Base-by-base conservation (phyloP, 2,888 invertebrate genomes). In the Lacanobia wlatinum region DNA sequence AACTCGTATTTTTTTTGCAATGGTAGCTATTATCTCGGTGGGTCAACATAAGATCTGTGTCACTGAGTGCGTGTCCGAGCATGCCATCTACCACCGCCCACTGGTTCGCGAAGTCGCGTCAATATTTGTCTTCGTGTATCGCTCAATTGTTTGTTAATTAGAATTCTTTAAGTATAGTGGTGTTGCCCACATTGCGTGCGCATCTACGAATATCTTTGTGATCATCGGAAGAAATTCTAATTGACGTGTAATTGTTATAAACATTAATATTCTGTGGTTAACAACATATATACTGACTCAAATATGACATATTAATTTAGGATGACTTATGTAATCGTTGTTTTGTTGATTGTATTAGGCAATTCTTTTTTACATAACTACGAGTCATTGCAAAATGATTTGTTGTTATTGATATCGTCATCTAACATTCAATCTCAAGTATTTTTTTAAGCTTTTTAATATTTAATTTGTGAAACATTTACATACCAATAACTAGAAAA, bases 31-130 rank as follows among this genome's bases (percentile, higher is more conserved):
- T 90, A 90, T 76, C 82, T 84, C 72, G 83, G 67, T 82, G 80
- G 89, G 89, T 89, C 90, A 89, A 80, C 80, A 69, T 65, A 60
- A 70, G 83, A 90, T 85, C 87, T 82, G 87, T 90, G 90, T 86
- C 87, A 86, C 75, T 84, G 74, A 85, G 83, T 85, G 72, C 75
- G 78, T 78, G 77, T 63, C 69, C 81, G 85, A 73, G 58, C 79
- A 73, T 70, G 64, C 74, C 70, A 73, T 63, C 61, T 60, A 66
- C 69, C 76, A 76, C 70, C 48, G 66, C 63, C 69, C 65, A 74
- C 73, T 60, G 53, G 38, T 46, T 77, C 72, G 50, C 73, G 38
- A 48, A 48, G 71, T 82, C 58, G 58, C 21, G 66, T 58, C 56
- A 76, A 70, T 72, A 75, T 81, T 81, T 61, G 62, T 67, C 70